These are phyloP conservation scores for Octonoba sinensis DNA, from an alignment of 2,888 invertebrate species.

Conservation along the genomic window DNA sequence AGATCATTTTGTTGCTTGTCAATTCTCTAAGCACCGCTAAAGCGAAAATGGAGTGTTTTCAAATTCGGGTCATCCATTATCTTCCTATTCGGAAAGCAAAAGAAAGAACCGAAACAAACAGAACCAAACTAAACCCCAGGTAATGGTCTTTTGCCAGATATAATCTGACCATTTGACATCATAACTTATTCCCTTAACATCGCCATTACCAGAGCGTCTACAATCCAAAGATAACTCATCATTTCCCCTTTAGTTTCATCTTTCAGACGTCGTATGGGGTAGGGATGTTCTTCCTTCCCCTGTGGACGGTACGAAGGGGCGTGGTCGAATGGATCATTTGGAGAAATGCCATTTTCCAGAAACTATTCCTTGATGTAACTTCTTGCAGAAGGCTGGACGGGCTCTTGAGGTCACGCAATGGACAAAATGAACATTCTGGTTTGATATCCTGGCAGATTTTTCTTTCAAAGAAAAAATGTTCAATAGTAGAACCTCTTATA, in stretches of 20 bases:
- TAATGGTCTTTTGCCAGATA: not conserved
- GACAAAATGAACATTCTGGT: too few species aligned
- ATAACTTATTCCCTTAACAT: conserved; percentile 29
- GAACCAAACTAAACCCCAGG: too few species aligned
- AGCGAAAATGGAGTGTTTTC: too few species aligned
- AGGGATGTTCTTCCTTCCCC: not conserved
- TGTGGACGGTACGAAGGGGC: not conserved
- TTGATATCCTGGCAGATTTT: too few species aligned
- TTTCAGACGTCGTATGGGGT: conserved; percentile 21
- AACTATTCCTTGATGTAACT: conserved; percentile 45
- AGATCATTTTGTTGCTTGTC: too few species aligned
- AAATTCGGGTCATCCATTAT: too few species aligned
- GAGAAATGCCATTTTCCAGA: conserved; percentile 39
- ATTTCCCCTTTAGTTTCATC: conserved; percentile 24
- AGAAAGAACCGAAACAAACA: too few species aligned
- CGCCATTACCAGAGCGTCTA: not conserved
- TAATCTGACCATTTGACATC: conserved; percentile 49
- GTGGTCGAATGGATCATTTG: conserved; percentile 41
- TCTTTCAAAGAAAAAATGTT: too few species aligned
- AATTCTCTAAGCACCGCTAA: too few species aligned
- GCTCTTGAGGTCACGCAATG: too few species aligned
- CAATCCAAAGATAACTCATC: conserved; percentile 41
- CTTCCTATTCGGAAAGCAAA: too few species aligned
- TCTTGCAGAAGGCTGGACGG: conserved; percentile 18
- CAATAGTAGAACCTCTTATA: too few species aligned